Conservation (phyloP, 2,888 invertebrate species). For the Leistus spinibarbis region DNA sequence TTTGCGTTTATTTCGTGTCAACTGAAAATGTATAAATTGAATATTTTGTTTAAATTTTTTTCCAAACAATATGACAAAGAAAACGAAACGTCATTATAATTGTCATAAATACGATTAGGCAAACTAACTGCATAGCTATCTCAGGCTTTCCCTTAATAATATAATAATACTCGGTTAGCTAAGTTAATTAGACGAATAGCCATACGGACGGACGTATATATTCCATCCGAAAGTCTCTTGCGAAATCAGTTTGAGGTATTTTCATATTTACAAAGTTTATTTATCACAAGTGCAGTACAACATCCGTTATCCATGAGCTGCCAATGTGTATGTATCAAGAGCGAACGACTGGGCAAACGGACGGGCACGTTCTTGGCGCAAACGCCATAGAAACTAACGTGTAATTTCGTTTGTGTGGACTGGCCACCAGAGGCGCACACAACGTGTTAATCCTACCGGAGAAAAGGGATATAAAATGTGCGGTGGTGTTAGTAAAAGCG, state of each 20-base stretch:
- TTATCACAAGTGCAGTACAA: background rate
- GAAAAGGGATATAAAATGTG: background rate
- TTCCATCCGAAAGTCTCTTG: background rate
- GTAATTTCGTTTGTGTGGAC: background rate
- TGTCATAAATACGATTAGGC: no score
- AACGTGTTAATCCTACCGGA: slow-evolving; percentile 6
- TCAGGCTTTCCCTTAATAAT: no score
- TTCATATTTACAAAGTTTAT: background rate
- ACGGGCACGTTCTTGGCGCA: background rate
- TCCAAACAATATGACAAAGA: no score
- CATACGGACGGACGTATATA: background rate
- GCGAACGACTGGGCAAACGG: background rate
- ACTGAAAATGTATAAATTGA: no score
- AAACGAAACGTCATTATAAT: no score
- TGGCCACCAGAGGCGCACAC: background rate
- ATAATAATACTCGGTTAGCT: background rate
- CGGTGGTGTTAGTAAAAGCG: background rate
- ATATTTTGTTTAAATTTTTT: no score
- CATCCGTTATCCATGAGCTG: background rate
- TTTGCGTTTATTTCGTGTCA: no score
- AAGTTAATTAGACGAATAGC: background rate
- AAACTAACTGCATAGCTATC: no score
- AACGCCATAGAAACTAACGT: background rate
- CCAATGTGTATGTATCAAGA: background rate
- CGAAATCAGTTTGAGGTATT: slow-evolving; percentile 1